phyloP scores from a whole-genome alignment of 2,113 vertebrate species.

The Ornithorhynchus anatinus region DNA sequence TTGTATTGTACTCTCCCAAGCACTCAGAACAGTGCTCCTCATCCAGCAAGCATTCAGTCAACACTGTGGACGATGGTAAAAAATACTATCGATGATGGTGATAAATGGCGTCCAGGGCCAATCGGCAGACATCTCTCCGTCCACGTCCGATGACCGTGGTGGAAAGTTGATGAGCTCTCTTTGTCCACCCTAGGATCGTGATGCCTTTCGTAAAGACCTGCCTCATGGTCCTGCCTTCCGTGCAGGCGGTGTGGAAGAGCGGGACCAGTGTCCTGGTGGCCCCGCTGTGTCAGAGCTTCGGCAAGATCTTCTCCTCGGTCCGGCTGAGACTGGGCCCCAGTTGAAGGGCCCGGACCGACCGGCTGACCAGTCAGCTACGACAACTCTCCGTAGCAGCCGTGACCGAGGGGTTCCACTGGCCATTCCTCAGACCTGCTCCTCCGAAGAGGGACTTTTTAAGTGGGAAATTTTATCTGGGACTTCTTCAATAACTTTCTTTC shows the following conservation, averaged over 20 bases:
- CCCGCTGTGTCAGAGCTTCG: slow-evolving; percentile 80
- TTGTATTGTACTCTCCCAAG: too few relatives aligned
- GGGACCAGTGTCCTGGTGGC: slow-evolving; percentile 77
- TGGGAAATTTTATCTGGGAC: slow-evolving; percentile 38
- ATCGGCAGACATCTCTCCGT: too few relatives aligned
- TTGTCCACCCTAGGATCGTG: slow-evolving; percentile 82
- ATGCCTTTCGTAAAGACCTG: slow-evolving; percentile 85
- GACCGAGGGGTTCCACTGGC: slow-evolving; percentile 49
- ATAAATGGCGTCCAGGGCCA: too few relatives aligned
- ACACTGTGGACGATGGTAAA: too few relatives aligned
- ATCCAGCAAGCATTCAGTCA: too few relatives aligned
- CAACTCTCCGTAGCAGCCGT: slow-evolving; percentile 46
- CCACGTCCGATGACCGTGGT: too few relatives aligned
- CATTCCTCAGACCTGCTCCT: slow-evolving; percentile 42
- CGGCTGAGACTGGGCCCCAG: slow-evolving; percentile 70
- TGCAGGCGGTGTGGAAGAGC: slow-evolving; percentile 84
- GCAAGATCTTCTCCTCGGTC: slow-evolving; percentile 78
- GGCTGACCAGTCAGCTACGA: slow-evolving; percentile 41
- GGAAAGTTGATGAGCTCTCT: too few relatives aligned
- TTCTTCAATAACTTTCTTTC: slow-evolving; percentile 27
- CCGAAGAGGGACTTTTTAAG: slow-evolving; percentile 52
- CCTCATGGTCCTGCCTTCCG: slow-evolving; percentile 83
- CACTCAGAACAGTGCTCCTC: too few relatives aligned
- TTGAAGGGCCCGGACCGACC: slow-evolving; percentile 33
- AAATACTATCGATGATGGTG: too few relatives aligned